These are phyloP conservation scores for Pygoscelis antarcticus DNA, from an alignment of 2,113 vertebrate genomes.

Conservation along the genomic window DNA sequence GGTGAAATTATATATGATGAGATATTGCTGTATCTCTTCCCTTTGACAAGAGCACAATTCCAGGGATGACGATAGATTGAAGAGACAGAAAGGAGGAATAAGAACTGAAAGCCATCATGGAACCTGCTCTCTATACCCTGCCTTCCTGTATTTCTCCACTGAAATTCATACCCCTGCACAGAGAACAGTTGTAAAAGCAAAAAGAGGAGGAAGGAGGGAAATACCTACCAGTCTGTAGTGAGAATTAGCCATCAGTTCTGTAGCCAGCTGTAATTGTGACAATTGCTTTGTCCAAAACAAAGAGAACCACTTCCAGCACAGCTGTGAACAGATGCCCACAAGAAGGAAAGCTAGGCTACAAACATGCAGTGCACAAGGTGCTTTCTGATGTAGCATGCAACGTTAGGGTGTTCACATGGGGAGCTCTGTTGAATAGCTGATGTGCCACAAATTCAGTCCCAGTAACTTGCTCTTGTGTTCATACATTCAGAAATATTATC, in stretches of 20 bases:
- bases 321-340: neutral
- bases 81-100: neutral
- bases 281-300: neutral
- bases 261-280: neutral
- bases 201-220: neutral
- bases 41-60: neutral
- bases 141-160: neutral
- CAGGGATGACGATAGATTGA: neutral
- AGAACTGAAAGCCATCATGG: neutral
- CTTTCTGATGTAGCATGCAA: neutral
- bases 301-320: neutral
- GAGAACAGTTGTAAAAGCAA: neutral
- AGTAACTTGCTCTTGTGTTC: neutral
- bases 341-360: neutral
- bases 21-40: neutral
- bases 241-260: neutral
- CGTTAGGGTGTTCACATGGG: neutral
- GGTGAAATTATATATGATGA: neutral
- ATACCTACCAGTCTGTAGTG: neutral
- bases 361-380: neutral
- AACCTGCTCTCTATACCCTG: neutral
- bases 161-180: neutral
- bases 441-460: neutral
- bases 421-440: neutral
- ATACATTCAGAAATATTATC: neutral